Evolutionary conservation across 1,140 invertebrate species (phyloP), one percentile per base, ranked within the genome.

Genomic region (Drosophila melanica): DNA sequence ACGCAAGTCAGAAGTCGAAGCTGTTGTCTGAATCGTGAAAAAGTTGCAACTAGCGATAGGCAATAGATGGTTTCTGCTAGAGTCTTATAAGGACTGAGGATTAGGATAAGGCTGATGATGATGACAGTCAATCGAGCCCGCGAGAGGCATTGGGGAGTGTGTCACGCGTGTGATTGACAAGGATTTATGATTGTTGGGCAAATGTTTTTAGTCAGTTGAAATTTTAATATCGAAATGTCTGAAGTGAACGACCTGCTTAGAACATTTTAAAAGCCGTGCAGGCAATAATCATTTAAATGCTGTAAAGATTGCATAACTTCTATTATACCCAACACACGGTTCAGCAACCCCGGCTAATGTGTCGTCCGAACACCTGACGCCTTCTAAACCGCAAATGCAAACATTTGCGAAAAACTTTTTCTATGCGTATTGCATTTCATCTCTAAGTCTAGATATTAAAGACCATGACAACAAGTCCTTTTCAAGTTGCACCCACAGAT

Each of bases 351-450:
- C 14, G 12, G 35, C 55, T 64, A 81, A 62, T 81, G 70, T 66
- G 69, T 69, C 60, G 69, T 69, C 60, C 59, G 70, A 44, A 60
- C 80, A 82, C 69, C 79, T 51, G 57, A 35, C 47, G 35, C 23
- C 58, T 67, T 7, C 14, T 14, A 42, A 55, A 54, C 68, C 50
- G 57, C n/a, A 44, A 89, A 42, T 45, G 84, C 64, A 89, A 82
- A 87, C 84, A 87, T 66, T 79, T 63, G 67, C 76, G 53, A 45
- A 70, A 48, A 77, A 85, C 72, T 84, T 80, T 84, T 84, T 89
- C 62, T 80, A 84, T 90, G 89, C 89, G 89, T 74, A 90, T 90
- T 90, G 89, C 89, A 90, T 90, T 90, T 90, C 89, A 90, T 90
- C 89, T 90, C 89, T 89, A 85, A 90, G 76, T 75, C 75, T 67